A percentile compares a stretch with the other conserved stretches of the same genome.
Evolutionary conservation across 1,140 invertebrate species (phyloP).

Genomic region (Dryas iulia): DNA sequence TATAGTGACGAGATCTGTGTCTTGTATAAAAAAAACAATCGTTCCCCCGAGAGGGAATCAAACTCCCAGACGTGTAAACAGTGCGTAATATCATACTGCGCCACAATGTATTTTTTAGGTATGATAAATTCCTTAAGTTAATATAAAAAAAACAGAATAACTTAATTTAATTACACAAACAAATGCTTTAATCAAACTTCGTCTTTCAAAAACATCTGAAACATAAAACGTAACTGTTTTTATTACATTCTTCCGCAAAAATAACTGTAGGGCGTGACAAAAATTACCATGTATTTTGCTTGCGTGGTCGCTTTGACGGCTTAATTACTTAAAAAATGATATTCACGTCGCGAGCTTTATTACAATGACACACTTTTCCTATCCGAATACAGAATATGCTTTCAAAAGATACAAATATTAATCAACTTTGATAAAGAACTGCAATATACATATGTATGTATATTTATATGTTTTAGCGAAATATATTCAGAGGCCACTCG

Average conservation of each 20-base stretch:
- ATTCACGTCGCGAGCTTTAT: slow-evolving; percentile 15
- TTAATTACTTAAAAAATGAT: slow-evolving; percentile 24
- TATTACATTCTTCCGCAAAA: slow-evolving; percentile 19
- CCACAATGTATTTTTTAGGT: no score
- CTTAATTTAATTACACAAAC: no score
- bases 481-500: no score
- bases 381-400: neutral
- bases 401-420: neutral
- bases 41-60: no score
- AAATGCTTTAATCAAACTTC: neutral
- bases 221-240: neutral
- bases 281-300: slow-evolving; percentile 18
- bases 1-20: no score
- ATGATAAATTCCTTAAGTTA: no score
- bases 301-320: slow-evolving; percentile 7
- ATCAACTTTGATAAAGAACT: neutral
- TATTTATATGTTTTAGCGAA: no score
- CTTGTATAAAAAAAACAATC: no score
- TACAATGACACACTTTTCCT: slow-evolving; percentile 1
- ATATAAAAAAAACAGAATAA: no score
- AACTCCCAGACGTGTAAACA: no score
- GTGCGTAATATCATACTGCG: no score
- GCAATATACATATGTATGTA: neutral
- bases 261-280: slow-evolving; percentile 19
- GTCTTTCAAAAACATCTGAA: neutral